Base-by-base conservation (phyloP, 2,113 vertebrate genomes). In the Diadophis punctatus region DNA sequence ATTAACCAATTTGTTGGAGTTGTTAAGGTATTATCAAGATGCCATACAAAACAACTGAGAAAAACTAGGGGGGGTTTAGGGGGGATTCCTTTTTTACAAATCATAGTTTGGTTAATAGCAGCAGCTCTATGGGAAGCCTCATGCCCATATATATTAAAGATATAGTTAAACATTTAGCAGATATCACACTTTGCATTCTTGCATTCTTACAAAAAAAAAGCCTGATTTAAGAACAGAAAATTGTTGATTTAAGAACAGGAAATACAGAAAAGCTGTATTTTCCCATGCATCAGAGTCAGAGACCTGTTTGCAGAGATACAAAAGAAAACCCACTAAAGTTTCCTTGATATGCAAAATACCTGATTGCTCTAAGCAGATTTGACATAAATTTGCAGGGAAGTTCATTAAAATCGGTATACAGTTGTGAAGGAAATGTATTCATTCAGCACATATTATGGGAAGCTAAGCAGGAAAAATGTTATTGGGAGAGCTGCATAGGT, bases 1-100 rank as follows among this genome's bases (percentile, higher is more conserved):
- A 96, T 91, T 91, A 93, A 95, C 96, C 87, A 95, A 93, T 95
- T 88, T 96, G 87, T 93, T 93, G 90, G 94, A 95, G 22, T 22
- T 52, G 53, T 43, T 90, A 90, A 90, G 9, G 23, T 52, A 86
- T 60, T 49, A 63, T 68, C 90, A 86, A 86, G 20, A 63, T 85
- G 39, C 2, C 22, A 84, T 60, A 86, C 43, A 86, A 46, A 86
- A 86, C 9, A 16, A n/a, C 16, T 39, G 14, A 48, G 48, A 68
- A 91, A 91, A 34, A 87, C 48, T 9, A 22, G 56, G 34, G 39
- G 43, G 22, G 22, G 18, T n/a, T n/a, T n/a, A 46, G 60, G 27
- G 3, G 58, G 16, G 86, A 0, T 25, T 23, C 3, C 1, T 10
- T 60, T 60, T 91, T 93, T 95, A 92, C 90, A 95, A 85, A 34